These are phyloP conservation scores for Zygothrica quintamaculata DNA, from an alignment of 2,888 invertebrate genomes.

Conservation along the genomic window DNA sequence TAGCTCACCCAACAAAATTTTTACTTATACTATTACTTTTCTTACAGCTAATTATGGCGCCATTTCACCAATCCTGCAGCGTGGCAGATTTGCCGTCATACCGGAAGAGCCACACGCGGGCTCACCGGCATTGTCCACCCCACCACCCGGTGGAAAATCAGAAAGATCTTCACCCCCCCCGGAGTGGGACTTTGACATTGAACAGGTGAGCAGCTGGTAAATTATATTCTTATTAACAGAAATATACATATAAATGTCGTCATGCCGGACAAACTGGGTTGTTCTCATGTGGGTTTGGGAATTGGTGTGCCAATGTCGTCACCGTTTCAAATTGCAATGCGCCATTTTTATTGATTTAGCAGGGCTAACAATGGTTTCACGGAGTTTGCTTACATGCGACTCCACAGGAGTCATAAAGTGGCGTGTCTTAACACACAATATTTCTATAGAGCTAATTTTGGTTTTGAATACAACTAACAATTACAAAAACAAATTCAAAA, in stretches of 20 bases:
- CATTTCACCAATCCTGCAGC: slow-evolving; percentile 84
- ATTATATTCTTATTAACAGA: slow-evolving; percentile 16
- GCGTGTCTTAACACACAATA: slow-evolving; percentile 11
- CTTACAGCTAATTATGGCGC: slow-evolving; percentile 84
- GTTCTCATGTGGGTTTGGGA: slow-evolving; percentile 5
- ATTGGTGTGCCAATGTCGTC: slow-evolving; percentile 44
- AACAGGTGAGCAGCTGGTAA: slow-evolving; percentile 77
- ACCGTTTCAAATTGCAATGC: slow-evolving; percentile 62
- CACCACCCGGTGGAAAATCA: slow-evolving; percentile 62
- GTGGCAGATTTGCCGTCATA: slow-evolving; percentile 85
- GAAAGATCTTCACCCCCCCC: slow-evolving; percentile 83
- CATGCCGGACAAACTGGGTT: slow-evolving; percentile 22
- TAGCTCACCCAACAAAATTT: slow-evolving; percentile 7
- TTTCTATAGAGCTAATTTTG: too few relatives aligned
- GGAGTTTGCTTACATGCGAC: slow-evolving; percentile 35
- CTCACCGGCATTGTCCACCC: slow-evolving; percentile 82
- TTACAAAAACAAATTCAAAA: too few relatives aligned
- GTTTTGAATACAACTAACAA: too few relatives aligned
- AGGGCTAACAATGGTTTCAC: slow-evolving; percentile 31
- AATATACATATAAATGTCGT: slow-evolving; percentile 33
- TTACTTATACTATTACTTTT: slow-evolving; percentile 1
- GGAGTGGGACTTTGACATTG: slow-evolving; percentile 85
- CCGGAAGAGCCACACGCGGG: slow-evolving; percentile 85
- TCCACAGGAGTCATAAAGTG: slow-evolving; percentile 5
- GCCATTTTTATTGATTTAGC: slow-evolving; percentile 73